Evolutionary conservation across 2,113 vertebrate genomes (phyloP), one percentile per base, ranked within the genome.

Genomic region (Lophius piscatorius): DNA sequence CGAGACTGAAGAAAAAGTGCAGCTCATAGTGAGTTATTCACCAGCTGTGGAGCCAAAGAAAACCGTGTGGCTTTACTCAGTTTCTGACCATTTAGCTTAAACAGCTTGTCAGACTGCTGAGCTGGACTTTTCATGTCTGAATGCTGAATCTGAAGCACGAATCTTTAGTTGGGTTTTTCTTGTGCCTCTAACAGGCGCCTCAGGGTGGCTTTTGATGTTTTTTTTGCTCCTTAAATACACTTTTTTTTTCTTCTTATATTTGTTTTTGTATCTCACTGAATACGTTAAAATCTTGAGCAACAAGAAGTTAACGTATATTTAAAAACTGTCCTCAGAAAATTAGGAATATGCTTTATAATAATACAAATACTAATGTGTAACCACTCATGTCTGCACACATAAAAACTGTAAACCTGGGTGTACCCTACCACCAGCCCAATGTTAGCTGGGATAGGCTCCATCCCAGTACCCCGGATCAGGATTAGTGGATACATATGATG

Each of bases 51-150:
- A 26, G 36, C 16, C 5, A 68, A 22, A 16, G 9, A 64, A 45
- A 66, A 36, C 21, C 5, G 2, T 1, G 16, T 44, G 13, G 1
- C 6, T 17, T 47, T 20, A n/a, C 18, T 51, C 13, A 1, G 7
- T 41, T 41, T 9, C 29, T 46, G 28, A 40, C 12, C 18, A 41
- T 63, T 57, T 47, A 36, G 58, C 26, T 4, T 54, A 72, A 34
- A 72, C 9, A 45, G 13, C 11, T 44, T 16, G 26, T 3, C 5
- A 42, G 12, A 13, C 18, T 24, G 5, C 29, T 10, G 9, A 31
- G 29, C 29, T 31, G 29, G 29, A 31, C 29, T n/a, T n/a, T n/a
- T 31, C 9, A 10, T 10, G 9, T 31, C 29, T 10, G 29, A 8
- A 31, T 8, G 3, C 2, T 31, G 6, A 31, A 31, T 31, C 9